Percentiles rank a stretch among this genome's conserved stretches.
Conservation (phyloP, 2,888 invertebrate genomes). For the Zygogramma bicolorata region DNA sequence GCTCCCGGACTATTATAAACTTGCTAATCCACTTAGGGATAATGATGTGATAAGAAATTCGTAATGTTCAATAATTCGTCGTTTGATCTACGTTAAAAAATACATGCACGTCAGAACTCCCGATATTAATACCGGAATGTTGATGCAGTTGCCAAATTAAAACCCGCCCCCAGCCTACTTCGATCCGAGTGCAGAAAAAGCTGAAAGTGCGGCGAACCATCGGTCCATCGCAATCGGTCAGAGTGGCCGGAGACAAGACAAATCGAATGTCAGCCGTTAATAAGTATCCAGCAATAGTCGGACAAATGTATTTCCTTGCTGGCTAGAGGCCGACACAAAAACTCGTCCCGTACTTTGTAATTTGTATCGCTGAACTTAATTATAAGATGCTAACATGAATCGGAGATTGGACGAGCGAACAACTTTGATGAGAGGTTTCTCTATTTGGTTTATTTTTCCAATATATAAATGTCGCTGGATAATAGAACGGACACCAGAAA, state of each 20-base stretch:
- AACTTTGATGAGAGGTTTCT: conserved; percentile 60
- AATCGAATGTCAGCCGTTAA: conserved; percentile 71
- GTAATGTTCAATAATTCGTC: no score
- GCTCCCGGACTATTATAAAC: no score
- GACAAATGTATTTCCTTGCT: conserved; percentile 68
- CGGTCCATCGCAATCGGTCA: conserved; percentile 62
- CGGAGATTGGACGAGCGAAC: conserved; percentile 53
- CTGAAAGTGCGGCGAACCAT: conserved; percentile 40
- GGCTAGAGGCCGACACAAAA: conserved; percentile 64
- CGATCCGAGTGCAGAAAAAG: conserved; percentile 44
- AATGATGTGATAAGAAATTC: no score
- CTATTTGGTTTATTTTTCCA: conserved; percentile 50
- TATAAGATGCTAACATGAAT: conserved; percentile 61
- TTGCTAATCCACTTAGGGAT: no score
- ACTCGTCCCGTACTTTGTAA: conserved; percentile 66
- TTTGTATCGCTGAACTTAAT: conserved; percentile 67
- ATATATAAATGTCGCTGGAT: conserved; percentile 54
- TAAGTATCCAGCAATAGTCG: conserved; percentile 68
- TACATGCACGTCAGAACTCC: no score
- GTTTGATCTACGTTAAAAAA: no score
- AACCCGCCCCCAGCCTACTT: conserved; percentile 58
- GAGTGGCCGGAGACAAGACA: conserved; percentile 67
- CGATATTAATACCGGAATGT: conserved; percentile 62
- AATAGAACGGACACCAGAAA: conserved; percentile 14
- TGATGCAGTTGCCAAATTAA: conserved; percentile 64